These are phyloP conservation scores for Calonectris borealis DNA, from an alignment of 2,113 vertebrate genomes.

Conservation along the genomic window DNA sequence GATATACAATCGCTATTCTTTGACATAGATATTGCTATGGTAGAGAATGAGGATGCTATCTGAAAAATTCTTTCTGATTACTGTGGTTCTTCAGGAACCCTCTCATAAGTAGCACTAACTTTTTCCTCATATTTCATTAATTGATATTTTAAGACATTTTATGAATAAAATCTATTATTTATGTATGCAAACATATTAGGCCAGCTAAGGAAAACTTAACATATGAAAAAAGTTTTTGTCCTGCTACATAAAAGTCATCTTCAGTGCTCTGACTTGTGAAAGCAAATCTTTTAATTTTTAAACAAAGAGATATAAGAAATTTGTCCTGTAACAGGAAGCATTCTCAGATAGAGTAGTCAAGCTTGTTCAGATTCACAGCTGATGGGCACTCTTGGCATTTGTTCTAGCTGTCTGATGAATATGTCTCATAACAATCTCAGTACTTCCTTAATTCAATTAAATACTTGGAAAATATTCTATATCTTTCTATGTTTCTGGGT, in stretches of 20 bases:
- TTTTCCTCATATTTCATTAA: neutral
- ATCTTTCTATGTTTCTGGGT: neutral
- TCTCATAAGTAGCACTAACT: neutral
- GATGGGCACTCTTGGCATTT: neutral
- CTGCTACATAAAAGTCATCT: neutral
- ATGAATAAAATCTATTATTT: neutral
- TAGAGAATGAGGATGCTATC: neutral
- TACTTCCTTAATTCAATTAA: neutral
- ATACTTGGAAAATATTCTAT: neutral
- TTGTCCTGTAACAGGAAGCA: neutral
- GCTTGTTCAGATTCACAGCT: neutral
- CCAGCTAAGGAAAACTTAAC: neutral
- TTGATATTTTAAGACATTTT: neutral
- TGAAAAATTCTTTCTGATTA: neutral
- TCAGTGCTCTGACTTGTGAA: neutral
- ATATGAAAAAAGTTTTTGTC: neutral
- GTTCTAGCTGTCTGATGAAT: neutral
- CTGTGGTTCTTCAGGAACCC: neutral
- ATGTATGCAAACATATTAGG: neutral
- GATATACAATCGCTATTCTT: neutral
- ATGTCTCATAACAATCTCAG: neutral
- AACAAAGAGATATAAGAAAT: neutral
- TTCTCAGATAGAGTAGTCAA: neutral
- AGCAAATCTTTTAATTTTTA: neutral
- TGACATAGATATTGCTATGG: neutral